These are phyloP conservation scores for Heliangelus exortis DNA, from an alignment of 2,797 vertebrate genomes.

Conservation along the genomic window DNA sequence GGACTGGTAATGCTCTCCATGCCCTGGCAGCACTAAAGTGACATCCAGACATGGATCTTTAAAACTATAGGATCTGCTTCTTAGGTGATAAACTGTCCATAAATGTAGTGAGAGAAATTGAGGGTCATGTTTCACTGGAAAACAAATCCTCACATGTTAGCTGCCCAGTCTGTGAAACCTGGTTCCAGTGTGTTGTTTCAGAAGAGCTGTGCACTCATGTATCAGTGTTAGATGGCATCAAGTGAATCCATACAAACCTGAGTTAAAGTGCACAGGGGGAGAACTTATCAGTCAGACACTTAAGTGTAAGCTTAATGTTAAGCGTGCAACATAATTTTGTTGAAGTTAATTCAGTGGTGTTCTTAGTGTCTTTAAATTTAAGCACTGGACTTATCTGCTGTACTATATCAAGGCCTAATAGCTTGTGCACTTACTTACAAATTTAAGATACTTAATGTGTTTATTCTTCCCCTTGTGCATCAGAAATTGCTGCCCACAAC, in stretches of 20 bases:
- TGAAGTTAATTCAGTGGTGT: background rate
- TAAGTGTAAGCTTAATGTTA: background rate
- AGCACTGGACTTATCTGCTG: conserved; percentile 21
- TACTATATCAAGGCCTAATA: background rate
- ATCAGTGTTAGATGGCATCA: background rate
- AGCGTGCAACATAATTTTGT: background rate
- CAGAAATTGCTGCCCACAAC: background rate
- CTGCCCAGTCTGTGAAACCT: background rate
- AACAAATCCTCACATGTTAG: background rate
- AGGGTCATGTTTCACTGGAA: background rate
- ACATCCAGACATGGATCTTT: background rate
- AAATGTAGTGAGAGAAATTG: background rate
- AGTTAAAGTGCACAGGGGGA: background rate
- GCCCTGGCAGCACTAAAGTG: background rate
- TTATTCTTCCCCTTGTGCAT: conserved; percentile 10
- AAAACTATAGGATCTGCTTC: background rate
- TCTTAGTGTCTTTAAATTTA: conserved; percentile 19
- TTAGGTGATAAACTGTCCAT: background rate
- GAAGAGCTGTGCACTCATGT: background rate
- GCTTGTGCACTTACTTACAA: background rate
- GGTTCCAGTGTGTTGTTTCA: background rate
- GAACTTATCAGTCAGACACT: background rate
- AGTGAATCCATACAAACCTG: background rate
- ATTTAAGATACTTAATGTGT: conserved; percentile 6
- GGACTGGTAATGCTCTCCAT: background rate